A percentile compares a stretch with the other conserved stretches of the same genome.
Conservation (phyloP, 1,140 invertebrate genomes). For the Heliconius hewitsoni region DNA sequence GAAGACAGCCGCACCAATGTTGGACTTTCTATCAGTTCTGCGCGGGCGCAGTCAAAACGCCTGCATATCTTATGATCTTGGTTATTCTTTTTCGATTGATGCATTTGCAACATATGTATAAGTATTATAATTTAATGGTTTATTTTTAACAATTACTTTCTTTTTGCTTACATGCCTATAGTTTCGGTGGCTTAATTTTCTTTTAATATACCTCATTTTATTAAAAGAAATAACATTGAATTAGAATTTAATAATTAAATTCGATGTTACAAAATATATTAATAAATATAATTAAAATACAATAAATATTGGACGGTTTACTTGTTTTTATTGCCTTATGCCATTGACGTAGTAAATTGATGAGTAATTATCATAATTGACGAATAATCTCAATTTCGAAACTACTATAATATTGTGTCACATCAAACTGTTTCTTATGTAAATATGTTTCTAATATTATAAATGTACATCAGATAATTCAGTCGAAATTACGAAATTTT, state of each 20-base stretch:
- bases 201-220: neutral
- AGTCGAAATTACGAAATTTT: slow-evolving; percentile 5
- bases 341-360: neutral
- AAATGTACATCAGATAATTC: neutral
- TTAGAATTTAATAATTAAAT: neutral
- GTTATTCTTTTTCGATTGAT: neutral
- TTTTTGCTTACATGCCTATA: neutral
- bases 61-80: neutral
- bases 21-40: slow-evolving; percentile 73
- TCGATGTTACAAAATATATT: neutral
- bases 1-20: slow-evolving; percentile 41
- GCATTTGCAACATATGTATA: neutral
- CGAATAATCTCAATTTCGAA: neutral
- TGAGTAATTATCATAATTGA: neutral
- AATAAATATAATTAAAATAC: neutral
- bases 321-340: neutral
- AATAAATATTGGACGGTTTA: neutral
- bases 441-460: slow-evolving; percentile 1
- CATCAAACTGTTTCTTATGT: neutral
- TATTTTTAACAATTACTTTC: neutral
- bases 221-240: too few relatives aligned
- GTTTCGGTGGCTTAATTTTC: neutral
- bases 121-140: neutral
- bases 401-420: slow-evolving; percentile 6
- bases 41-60: slow-evolving; percentile 50